Percentiles rank a stretch among this genome's conserved stretches.
phyloP scores from a whole-genome alignment of 2,888 invertebrate species.

The Callyntrura guangdongensis region DNA sequence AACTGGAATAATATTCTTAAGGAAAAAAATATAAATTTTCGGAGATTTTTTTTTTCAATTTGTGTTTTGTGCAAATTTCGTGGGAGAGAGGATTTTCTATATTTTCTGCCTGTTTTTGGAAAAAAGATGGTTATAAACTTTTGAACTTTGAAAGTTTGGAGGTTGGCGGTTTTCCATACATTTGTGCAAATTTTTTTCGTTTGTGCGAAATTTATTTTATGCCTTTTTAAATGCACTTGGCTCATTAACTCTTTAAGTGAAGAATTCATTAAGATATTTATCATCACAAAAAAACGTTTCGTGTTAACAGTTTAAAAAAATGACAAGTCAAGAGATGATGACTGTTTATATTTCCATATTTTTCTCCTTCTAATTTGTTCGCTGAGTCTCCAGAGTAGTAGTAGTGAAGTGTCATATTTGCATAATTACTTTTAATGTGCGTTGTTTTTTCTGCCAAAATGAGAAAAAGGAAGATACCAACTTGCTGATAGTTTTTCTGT shows the following conservation, averaged over 20 bases:
- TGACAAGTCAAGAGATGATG: too few species aligned
- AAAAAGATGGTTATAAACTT: too few species aligned
- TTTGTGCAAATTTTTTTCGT: neutral
- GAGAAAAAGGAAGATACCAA: too few species aligned
- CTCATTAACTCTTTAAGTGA: constrained; percentile 16
- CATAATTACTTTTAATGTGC: neutral
- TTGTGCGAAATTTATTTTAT: constrained; percentile 3
- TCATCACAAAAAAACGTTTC: constrained; percentile 6
- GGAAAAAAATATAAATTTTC: too few species aligned
- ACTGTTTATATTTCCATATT: neutral
- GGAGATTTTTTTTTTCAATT: constrained; percentile 2
- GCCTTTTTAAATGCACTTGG: neutral
- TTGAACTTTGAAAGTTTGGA: neutral
- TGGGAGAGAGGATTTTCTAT: neutral
- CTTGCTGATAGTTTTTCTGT: too few species aligned
- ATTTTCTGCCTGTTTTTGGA: too few species aligned
- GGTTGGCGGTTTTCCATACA: constrained; percentile 11
- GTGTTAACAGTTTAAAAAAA: too few species aligned
- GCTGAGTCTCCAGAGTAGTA: neutral
- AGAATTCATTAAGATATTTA: constrained; percentile 40
- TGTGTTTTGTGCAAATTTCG: neutral
- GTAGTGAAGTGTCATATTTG: constrained; percentile 6
- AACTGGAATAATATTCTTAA: too few species aligned
- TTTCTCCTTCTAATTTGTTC: neutral
- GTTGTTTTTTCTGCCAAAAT: neutral